phyloP scores from a whole-genome alignment of 2,888 invertebrate species.

The Tricholauxania praeusta region DNA sequence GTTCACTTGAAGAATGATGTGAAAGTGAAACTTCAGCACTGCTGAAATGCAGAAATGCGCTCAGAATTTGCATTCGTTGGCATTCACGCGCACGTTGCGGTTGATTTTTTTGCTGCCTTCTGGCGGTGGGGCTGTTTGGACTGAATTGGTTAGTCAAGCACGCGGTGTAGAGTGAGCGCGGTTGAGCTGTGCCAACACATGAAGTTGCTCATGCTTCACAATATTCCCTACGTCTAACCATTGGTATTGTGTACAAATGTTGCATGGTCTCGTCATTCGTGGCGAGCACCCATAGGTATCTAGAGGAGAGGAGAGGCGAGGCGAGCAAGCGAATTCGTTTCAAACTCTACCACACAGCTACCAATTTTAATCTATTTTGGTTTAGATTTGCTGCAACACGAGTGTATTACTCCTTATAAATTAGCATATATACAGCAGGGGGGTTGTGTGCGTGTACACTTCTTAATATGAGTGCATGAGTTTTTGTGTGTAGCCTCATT shows the following conservation, averaged over 20 bases:
- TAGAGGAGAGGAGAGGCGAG: too few relatives aligned
- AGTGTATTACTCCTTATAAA: not conserved
- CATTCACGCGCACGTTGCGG: conserved; percentile 3
- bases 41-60: conserved; percentile 25
- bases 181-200: not conserved
- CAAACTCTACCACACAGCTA: not conserved
- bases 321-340: not conserved
- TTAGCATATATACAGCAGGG: not conserved
- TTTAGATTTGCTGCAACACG: not conserved
- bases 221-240: not conserved
- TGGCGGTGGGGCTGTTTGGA: not conserved
- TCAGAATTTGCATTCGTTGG: conserved; percentile 20
- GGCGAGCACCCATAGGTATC: too few relatives aligned
- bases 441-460: too few relatives aligned
- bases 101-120: not conserved
- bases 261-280: too few relatives aligned
- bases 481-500: conserved; percentile 6
- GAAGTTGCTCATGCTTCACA: conserved; percentile 3
- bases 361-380: conserved; percentile 21
- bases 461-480: not conserved
- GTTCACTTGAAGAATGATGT: not conserved
- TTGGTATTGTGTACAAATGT: not conserved
- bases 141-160: not conserved
- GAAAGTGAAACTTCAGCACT: conserved; percentile 23
- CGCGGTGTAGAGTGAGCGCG: not conserved